Base-by-base conservation (phyloP, 2,888 invertebrate species). In the Kryphioiulus occultus region DNA sequence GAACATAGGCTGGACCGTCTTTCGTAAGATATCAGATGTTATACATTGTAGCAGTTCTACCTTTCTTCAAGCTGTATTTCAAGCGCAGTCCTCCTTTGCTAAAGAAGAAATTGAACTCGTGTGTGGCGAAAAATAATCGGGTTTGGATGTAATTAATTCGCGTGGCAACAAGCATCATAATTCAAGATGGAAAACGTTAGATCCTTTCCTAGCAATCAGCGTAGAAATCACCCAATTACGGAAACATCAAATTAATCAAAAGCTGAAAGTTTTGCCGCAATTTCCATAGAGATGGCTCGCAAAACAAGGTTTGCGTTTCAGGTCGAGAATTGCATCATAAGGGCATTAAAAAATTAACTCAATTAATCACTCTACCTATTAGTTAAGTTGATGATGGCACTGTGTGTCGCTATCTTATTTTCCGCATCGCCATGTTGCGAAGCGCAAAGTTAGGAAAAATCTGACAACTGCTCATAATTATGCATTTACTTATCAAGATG, bases 161-260 rank as follows among this genome's bases (percentile, higher is more conserved):
- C 68, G 68, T 26, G 68, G 68, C 68, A 68, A 68, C 68, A 68
- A 68, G 26, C 68, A 68, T 68, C 68, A 68, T 68, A 68, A 68
- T 68, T 68, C 68, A 68, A 68, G 26, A 68, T 68, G 68, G 68
- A 68, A 68, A 26, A 68, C 26, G 68, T 68, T 26, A 68, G 68
- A 26, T 68, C 12, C 68, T 68, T 68, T 68, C 68, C 68, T 68
- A 12, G 68, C 68, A 68, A 68, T 68, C 68, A 68, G 26, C 68
- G 26, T 22, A 68, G 68, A 68, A 68, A 12, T 68, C 68, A 68
- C 26, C 68, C 68, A 68, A 68, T 68, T 68, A 68, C 68, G 68
- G 68, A 68, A 68, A 68, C n/a, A 68, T 68, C 68, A 68, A 68
- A 68, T 68, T 68, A 68, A 68, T 68, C 68, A 68, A 68, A 26